A percentile compares a stretch with the other conserved stretches of the same genome.
Evolutionary conservation across 2,797 vertebrate genomes (phyloP).

Genomic region (Rhinoraja longicauda): DNA sequence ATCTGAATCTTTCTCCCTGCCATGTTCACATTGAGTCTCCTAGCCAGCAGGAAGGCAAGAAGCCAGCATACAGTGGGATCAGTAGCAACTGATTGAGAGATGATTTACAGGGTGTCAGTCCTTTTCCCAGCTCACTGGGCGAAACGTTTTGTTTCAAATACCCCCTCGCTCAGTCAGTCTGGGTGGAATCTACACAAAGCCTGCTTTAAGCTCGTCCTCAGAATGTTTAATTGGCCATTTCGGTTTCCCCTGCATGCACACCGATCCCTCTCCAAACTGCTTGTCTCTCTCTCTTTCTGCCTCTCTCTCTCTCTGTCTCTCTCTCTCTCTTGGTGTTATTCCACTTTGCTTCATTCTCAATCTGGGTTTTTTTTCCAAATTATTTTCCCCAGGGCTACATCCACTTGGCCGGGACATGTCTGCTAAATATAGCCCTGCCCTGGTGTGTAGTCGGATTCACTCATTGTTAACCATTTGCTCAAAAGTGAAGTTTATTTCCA

Average conservation of each 20-base stretch:
- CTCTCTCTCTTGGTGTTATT: neutral
- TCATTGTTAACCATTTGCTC: neutral
- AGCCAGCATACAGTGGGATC: neutral
- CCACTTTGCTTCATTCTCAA: neutral
- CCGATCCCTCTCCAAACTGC: neutral
- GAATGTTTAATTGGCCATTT: neutral
- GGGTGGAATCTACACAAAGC: neutral
- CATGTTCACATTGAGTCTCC: neutral
- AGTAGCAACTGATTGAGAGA: neutral
- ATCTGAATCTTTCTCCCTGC: neutral
- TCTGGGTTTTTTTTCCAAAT: neutral
- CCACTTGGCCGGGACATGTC: neutral
- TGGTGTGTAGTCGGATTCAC: neutral
- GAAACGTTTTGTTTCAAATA: neutral
- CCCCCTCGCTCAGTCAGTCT: neutral
- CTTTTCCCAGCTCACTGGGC: neutral
- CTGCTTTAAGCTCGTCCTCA: neutral
- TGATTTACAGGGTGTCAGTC: neutral
- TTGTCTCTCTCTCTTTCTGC: neutral
- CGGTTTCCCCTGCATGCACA: neutral
- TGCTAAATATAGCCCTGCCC: slow-evolving; percentile 9
- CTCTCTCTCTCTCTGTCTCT: neutral
- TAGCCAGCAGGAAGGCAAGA: neutral
- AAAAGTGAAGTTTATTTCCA: neutral
- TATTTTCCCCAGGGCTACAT: neutral